phyloP scores from a whole-genome alignment of 2,797 vertebrate species.

The Pelochelys cantorii region DNA sequence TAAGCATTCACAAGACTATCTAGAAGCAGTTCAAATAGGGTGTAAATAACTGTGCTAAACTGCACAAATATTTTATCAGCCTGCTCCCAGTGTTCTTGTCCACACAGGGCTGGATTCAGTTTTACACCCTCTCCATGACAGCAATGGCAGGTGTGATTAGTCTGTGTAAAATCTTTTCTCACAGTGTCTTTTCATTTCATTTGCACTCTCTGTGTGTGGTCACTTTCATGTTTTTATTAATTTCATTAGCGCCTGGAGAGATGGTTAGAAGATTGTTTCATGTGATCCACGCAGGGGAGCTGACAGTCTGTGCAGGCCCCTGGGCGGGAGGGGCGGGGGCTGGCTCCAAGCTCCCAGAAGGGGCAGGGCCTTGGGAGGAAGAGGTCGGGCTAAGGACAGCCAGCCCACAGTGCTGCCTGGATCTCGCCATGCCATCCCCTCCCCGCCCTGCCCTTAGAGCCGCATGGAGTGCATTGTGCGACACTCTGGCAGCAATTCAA shows the following conservation, averaged over 20 bases:
- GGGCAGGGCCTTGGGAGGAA: too few relatives aligned
- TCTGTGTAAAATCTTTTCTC: neutral
- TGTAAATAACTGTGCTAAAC: constrained; percentile 14
- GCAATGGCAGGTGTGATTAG: neutral
- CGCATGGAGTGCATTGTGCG: too few relatives aligned
- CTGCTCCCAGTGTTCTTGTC: neutral
- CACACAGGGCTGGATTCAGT: neutral
- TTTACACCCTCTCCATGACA: neutral
- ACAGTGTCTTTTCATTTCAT: neutral
- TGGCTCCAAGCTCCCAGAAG: too few relatives aligned
- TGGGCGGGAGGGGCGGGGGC: too few relatives aligned
- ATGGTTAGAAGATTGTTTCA: constrained; percentile 8
- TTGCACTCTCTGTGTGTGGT: neutral
- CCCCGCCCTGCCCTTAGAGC: too few relatives aligned
- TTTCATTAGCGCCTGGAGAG: constrained; percentile 37
- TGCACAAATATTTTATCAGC: constrained; percentile 45
- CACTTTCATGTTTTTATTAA: constrained; percentile 6
- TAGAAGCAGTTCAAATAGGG: constrained; percentile 25
- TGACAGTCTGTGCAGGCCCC: too few relatives aligned
- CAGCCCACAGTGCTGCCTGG: too few relatives aligned
- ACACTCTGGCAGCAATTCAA: too few relatives aligned
- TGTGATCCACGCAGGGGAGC: neutral
- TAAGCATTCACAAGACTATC: constrained; percentile 8
- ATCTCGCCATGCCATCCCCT: too few relatives aligned
- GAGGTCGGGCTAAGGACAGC: too few relatives aligned